Base-by-base conservation (phyloP, 2,113 vertebrate genomes). In the Apeltes quadracus region DNA sequence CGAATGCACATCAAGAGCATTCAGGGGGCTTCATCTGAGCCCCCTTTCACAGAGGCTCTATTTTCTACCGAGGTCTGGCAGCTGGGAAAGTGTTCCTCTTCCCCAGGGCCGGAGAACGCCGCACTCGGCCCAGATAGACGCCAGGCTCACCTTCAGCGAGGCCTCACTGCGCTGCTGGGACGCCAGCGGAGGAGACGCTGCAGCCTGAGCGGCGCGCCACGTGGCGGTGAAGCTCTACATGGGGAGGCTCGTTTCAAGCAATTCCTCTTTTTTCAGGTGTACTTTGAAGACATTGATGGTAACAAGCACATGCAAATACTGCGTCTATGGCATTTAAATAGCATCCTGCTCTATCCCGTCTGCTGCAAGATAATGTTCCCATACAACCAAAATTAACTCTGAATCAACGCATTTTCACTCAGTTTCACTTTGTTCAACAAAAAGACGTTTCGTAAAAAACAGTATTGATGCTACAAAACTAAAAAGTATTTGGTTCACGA, bases 71-170 rank as follows among this genome's bases (percentile, higher is more conserved):
- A 84, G 69, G 53, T 69, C 79, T 70, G 69, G 57, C 18, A 65
- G 71, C 41, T 76, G 38, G 77, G 73, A 67, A 88, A 85, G 71
- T 69, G 71, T 80, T 66, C 79, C 82, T 85, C 73, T 2, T 84
- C 82, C 84, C 84, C 61, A 27, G 82, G 68, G 82, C 57, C 71
- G 62, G 1, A 29, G 54, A 55, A 18, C 61, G 14, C 44, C 66
- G 69, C n/a, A 69, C 67, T 63, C 74, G 78, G 84, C 88, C 88
- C 82, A 86, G 72, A 85, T 78, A 79, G 29, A 72, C 62, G 41
- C 29, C 1, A 59, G 51, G 61, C 58, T 63, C 65, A 68, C 83
- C 83, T 59, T 8, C 63, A 62, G 56, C 10, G 65, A 25, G 27
- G 39, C 54, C 70, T 48, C 64, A 54, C 56, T n/a, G 57, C 12